Evolutionary conservation across 2,113 vertebrate species (phyloP).

Genomic region (Xiphias gladius): DNA sequence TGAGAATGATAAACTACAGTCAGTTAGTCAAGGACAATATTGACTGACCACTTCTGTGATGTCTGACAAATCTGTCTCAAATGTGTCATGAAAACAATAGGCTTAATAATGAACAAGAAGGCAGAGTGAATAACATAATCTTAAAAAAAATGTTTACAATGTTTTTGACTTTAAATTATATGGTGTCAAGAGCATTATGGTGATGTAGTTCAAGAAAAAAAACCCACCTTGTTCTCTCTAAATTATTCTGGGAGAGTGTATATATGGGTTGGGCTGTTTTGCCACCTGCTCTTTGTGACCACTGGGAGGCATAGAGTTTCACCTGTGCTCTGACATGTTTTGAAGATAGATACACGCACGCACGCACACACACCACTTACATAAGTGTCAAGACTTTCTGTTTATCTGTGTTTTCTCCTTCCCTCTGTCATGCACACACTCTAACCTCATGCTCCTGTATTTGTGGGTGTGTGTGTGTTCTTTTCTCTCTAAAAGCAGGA

Average conservation of each 20-base stretch:
- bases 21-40: slow-evolving; percentile 14
- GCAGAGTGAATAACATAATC: background rate
- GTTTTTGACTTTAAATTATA: slow-evolving; percentile 1
- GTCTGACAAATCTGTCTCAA: slow-evolving; percentile 1
- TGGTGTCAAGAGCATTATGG: background rate
- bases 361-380: background rate
- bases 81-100: slow-evolving; percentile 13
- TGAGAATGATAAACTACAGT: slow-evolving; percentile 27
- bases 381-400: slow-evolving; percentile 22
- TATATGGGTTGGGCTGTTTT: slow-evolving; percentile 31
- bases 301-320: slow-evolving; percentile 43
- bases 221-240: slow-evolving; percentile 20
- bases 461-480: background rate
- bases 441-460: background rate
- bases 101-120: slow-evolving; percentile 19
- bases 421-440: background rate
- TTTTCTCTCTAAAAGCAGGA: slow-evolving; percentile 29
- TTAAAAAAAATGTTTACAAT: background rate
- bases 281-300: slow-evolving; percentile 55
- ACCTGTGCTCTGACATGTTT: slow-evolving; percentile 44
- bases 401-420: slow-evolving; percentile 13
- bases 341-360: background rate
- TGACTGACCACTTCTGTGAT: slow-evolving; percentile 22
- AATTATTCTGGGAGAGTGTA: background rate
- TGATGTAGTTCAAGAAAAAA: slow-evolving; percentile 12